phyloP scores from a whole-genome alignment of 1,140 invertebrate species.

The Pissodes strobi region DNA sequence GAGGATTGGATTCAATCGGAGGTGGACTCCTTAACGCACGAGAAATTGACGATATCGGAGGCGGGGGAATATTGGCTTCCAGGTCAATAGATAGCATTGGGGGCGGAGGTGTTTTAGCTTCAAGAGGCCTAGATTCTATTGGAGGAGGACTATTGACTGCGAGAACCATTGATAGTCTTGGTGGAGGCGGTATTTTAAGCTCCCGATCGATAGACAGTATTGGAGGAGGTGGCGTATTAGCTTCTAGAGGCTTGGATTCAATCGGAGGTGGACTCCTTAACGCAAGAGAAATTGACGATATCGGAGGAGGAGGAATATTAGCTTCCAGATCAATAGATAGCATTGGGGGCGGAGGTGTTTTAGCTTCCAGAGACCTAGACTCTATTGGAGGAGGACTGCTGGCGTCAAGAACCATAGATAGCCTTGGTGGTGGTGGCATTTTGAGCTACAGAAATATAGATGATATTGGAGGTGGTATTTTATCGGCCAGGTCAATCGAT shows the following conservation, averaged over 20 bases:
- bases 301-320: conserved; percentile 32
- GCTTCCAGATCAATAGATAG: conserved; percentile 21
- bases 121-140: conserved; percentile 28
- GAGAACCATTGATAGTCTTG: conserved; percentile 9
- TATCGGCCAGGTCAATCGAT: neutral
- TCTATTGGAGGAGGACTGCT: conserved; percentile 7
- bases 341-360: conserved; percentile 25
- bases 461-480: neutral
- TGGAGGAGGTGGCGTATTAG: conserved; percentile 23
- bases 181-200: conserved; percentile 9
- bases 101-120: conserved; percentile 18
- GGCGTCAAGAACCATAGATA: neutral
- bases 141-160: conserved; percentile 26
- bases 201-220: conserved; percentile 16
- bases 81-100: conserved; percentile 30
- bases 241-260: conserved; percentile 23
- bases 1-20: conserved; percentile 34
- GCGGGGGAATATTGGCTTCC: conserved; percentile 18
- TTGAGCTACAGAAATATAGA: conserved; percentile 7
- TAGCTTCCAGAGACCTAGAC: conserved; percentile 20
- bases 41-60: conserved; percentile 31
- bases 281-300: conserved; percentile 25
- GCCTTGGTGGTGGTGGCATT: conserved; percentile 7
- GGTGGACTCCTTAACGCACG: conserved; percentile 19
- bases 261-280: conserved; percentile 29